Base-by-base conservation (phyloP, 2,797 vertebrate species). In the Psittacula echo region DNA sequence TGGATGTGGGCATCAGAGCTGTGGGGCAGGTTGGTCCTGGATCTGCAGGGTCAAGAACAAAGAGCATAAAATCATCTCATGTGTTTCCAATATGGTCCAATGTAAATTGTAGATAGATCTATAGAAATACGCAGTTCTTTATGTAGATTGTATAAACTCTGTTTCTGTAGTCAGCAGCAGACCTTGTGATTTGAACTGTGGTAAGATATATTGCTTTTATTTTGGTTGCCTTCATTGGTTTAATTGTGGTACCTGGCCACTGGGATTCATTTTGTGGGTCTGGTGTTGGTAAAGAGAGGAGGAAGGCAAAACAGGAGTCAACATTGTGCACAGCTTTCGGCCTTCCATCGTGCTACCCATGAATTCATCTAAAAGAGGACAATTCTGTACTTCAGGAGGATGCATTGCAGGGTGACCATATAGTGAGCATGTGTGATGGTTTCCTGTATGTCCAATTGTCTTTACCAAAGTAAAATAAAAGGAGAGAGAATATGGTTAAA, bases 211-310 rank as follows among this genome's bases (percentile, higher is more conserved):
- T 13, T 29, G 80, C 29, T 71, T 70, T 78, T 60, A 23, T 30
- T n/a, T 56, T 42, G 61, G 42, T 58, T 91, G 85, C 90, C 21
- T 22, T 17, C 0, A 0, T 4, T 27, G 53, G 65, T 65, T 87
- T n/a, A 67, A 56, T 42, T 75, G 72, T n/a, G 39, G 21, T 42
- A n/a, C 10, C 18, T 66, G 53, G 34, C 29, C 12, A 1, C 5
- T 0, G 1, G 67, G 27, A 51, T 58, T 32, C 1, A 2, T 20
- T 62, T 42, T 16, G 10, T 5, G 11, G 78, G 34, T 44, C 66
- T 74, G 41, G 17, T 26, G 34, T 6, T 44, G 77, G 56, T 75
- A 4, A 21, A 26, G 37, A 39, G 20, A 81, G n/a, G 42, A 75
- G 30, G 21, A 51, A 64, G 27, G 11, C 44, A 42, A 65, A 27